Base-by-base conservation (phyloP, 2,888 invertebrate species). In the Drosophila neotestacea region DNA sequence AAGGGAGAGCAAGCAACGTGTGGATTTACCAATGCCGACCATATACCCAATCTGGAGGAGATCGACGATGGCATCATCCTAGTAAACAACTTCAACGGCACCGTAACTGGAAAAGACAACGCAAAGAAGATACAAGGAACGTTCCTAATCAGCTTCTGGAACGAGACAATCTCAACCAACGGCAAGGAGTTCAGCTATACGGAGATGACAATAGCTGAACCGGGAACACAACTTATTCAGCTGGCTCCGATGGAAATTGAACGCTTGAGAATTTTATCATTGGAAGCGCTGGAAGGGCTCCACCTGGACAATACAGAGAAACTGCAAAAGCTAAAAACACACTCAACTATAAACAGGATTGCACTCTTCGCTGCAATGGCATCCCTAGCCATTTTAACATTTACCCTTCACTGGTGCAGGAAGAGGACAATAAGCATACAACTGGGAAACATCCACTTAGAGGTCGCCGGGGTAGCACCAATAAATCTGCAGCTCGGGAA, bases 161-260 rank as follows among this genome's bases (percentile, higher is more conserved):
- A 39, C 27, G 39, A 52, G 39, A 39, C 39, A 38, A 28, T 52
- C 6, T 39, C 30, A 11, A 52, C 41, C 11, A 39, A 52, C 30
- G 39, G 30, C 13, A 41, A 41, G 30, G 52, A 52, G 39, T 30
- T 41, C 30, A 52, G 28, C 41, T 41, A 52, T 30, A 52, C 39
- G 1, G 52, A 30, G 28, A 51, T 38, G 38, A 11, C 9, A 34
- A 16, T 16, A 10, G 4, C 34, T n/a, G 36, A 36, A 36, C 22
- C 36, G 34, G n/a, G 44, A 11, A 22, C 3, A 22, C 50, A 36
- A 16, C 51, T 51, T n/a, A 51, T 51, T 28, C 51, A 51, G 27
- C 38, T 51, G 9, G 9, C 39, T 11, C 38, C 51, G 0, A 6
- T 44, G 44, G 44, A 44, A 4, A 44, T 27, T 27, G 44, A 27